These are phyloP conservation scores for Sebastes miniatus DNA, from an alignment of 2,797 vertebrate genomes.

Conservation along the genomic window DNA sequence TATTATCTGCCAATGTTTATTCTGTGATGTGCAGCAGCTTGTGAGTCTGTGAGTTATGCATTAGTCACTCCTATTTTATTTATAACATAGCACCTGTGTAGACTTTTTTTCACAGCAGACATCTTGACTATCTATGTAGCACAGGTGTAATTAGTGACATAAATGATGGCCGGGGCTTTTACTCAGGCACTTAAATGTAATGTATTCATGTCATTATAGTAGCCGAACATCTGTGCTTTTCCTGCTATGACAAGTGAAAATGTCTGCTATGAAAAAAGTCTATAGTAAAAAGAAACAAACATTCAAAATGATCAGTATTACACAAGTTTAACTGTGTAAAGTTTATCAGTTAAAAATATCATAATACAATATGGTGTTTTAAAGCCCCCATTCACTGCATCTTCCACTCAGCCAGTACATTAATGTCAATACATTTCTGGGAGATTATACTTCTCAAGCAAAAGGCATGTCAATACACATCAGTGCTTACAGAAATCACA, in stretches of 20 bases:
- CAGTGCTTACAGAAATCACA: background rate
- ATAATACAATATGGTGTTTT: background rate
- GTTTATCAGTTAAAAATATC: background rate
- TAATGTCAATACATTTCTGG: background rate
- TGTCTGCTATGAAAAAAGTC: background rate
- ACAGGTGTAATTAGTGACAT: constrained; percentile 7
- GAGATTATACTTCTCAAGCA: background rate
- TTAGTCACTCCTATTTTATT: constrained; percentile 1
- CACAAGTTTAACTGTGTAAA: background rate
- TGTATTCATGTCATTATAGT: background rate
- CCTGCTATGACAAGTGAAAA: background rate
- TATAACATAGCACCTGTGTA: background rate
- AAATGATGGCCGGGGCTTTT: background rate
- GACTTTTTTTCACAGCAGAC: background rate
- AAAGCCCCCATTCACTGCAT: background rate
- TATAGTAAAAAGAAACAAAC: background rate
- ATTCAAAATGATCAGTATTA: background rate
- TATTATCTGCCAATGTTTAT: background rate
- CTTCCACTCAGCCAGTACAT: background rate
- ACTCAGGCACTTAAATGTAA: background rate
- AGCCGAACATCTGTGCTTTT: background rate
- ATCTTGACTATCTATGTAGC: constrained; percentile 1
- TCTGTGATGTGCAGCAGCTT: constrained; percentile 11
- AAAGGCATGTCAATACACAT: background rate
- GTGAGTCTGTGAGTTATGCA: background rate